These are phyloP conservation scores for Eptesicus fuscus DNA, from an alignment of 2,113 vertebrate genomes.

Conservation along the genomic window DNA sequence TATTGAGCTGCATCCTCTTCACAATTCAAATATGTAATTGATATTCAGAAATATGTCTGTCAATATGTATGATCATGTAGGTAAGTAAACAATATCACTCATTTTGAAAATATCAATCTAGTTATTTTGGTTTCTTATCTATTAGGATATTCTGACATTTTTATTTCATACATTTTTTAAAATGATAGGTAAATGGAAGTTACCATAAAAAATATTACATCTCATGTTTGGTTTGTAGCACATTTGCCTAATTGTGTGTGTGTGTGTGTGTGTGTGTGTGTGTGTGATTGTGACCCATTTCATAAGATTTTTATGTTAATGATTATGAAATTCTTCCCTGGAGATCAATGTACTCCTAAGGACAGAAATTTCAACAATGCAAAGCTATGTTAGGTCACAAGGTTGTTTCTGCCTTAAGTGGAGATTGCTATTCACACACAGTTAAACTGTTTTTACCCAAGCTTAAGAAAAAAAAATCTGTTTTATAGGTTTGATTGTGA, in stretches of 20 bases:
- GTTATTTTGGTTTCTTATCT: neutral
- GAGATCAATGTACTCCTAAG: neutral
- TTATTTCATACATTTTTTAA: neutral
- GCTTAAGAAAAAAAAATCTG: neutral
- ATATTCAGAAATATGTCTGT: neutral
- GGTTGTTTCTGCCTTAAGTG: neutral
- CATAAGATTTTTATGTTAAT: neutral
- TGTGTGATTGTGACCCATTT: neutral
- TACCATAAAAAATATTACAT: neutral
- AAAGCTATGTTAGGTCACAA: neutral
- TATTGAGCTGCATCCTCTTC: neutral
- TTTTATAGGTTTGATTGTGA: neutral
- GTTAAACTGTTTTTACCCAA: neutral
- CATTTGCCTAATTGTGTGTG: neutral
- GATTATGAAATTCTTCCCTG: neutral
- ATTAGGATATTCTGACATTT: neutral
- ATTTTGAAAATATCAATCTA: neutral
- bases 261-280: no score
- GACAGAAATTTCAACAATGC: neutral
- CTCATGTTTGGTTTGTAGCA: neutral
- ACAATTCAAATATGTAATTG: neutral
- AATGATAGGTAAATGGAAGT: neutral
- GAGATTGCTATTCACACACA: neutral
- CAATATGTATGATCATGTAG: neutral
- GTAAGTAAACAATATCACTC: neutral